These are phyloP conservation scores for Phenacoccus solenopsis DNA, from an alignment of 1,140 invertebrate species.

Conservation along the genomic window DNA sequence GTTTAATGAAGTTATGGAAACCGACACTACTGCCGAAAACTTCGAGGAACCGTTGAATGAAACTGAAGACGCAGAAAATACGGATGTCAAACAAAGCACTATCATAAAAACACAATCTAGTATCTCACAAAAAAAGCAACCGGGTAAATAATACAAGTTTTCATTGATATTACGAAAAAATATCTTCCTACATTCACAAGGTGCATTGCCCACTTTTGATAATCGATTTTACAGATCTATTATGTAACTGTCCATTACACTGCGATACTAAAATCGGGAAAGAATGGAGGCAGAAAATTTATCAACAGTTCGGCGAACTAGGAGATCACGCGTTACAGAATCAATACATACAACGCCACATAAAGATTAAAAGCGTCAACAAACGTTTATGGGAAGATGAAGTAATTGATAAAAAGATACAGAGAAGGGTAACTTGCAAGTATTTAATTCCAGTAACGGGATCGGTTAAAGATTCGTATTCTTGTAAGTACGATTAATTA, in stretches of 20 bases:
- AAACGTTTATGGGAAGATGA: slow-evolving; percentile 5
- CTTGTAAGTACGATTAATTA: neutral
- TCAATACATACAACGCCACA: neutral
- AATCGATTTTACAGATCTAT: neutral
- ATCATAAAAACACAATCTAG: neutral
- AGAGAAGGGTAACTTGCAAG: neutral
- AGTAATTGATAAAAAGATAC: slow-evolving; percentile 5
- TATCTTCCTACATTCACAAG: neutral
- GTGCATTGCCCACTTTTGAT: neutral
- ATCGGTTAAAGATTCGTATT: neutral
- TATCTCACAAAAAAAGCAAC: neutral
- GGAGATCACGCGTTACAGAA: neutral
- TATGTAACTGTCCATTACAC: slow-evolving; percentile 3
- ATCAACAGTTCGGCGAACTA: neutral
- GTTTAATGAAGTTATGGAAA: neutral
- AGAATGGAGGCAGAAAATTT: slow-evolving; percentile 1
- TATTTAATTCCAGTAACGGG: neutral
- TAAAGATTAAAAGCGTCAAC: slow-evolving; percentile 3
- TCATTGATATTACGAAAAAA: neutral
- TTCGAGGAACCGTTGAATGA: neutral
- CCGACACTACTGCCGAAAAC: neutral
- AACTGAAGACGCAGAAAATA: neutral
- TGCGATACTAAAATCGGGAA: slow-evolving; percentile 2
- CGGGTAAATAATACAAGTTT: neutral
- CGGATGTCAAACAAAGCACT: neutral